Percentiles rank a stretch among this genome's conserved stretches.
These are phyloP conservation scores for Melanotaenia nigrans DNA, from an alignment of 2,797 vertebrate genomes.

Conservation along the genomic window DNA sequence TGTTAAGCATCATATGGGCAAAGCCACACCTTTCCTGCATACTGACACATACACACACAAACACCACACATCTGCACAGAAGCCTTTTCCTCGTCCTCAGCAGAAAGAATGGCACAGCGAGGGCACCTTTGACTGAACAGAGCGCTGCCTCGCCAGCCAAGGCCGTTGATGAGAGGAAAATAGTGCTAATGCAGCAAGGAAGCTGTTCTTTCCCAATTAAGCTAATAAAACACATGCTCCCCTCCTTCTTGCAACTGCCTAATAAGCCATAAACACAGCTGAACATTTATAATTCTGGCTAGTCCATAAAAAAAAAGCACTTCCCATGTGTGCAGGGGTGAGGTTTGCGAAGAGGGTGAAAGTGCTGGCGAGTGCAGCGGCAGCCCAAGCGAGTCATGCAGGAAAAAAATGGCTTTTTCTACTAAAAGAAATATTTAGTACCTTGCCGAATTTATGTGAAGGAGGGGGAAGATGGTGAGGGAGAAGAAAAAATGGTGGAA, in stretches of 20 bases:
- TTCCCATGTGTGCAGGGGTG: constrained; percentile 70
- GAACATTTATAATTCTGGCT: constrained; percentile 79
- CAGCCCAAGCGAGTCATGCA: constrained; percentile 40
- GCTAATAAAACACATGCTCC: constrained; percentile 79
- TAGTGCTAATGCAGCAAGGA: constrained; percentile 81
- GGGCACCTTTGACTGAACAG: constrained; percentile 69
- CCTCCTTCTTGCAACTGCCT: constrained; percentile 75
- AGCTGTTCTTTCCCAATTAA: constrained; percentile 81
- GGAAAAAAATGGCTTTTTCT: constrained; percentile 61
- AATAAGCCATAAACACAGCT: constrained; percentile 82
- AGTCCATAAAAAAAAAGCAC: constrained; percentile 80
- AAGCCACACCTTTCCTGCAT: constrained; percentile 25
- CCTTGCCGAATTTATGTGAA: constrained; percentile 69
- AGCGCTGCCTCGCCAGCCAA: constrained; percentile 58
- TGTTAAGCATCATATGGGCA: constrained; percentile 17
- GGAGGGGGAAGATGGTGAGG: constrained; percentile 30
- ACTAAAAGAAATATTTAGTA: constrained; percentile 78
- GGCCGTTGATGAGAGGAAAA: constrained; percentile 80
- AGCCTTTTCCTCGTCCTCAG: constrained; percentile 66
- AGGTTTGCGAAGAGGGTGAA: constrained; percentile 56
- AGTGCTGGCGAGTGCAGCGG: constrained; percentile 49
- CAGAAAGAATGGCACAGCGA: constrained; percentile 64
- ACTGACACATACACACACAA: constrained; percentile 6
- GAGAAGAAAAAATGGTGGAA: constrained; percentile 17
- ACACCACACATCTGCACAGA: constrained; percentile 9